Base-by-base conservation (phyloP, 2,113 vertebrate species). In the Microtus pennsylvanicus region DNA sequence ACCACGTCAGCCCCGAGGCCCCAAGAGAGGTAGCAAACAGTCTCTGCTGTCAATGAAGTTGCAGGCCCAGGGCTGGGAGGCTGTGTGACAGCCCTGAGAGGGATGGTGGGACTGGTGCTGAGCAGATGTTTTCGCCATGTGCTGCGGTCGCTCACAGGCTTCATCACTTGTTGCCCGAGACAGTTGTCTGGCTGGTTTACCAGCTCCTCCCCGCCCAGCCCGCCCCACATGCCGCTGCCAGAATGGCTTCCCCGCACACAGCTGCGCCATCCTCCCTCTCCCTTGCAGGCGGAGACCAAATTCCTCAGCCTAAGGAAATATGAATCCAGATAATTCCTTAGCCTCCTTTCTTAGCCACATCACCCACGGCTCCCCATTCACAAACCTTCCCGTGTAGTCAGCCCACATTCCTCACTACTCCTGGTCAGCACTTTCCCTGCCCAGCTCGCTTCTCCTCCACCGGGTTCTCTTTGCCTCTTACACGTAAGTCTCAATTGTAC, bases 111-210 rank as follows among this genome's bases (percentile, higher is more conserved):
- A 22, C 61, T 85, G 89, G 35, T 90, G 76, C 21, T 11, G 26
- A 94, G 72, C 97, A 97, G 94, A 97, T 94, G 95, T 63, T 90
- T 82, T 28, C 52, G 93, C 61, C 94, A 97, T 96, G 76, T 88
- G 90, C 88, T 17, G 28, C 45, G 42, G 72, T 61, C 89, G 69
- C 88, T 86, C 69, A 47, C 14, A 81, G 90, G 50, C 78, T 80
- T 77, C 14, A 4, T 45, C 65, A 7, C 92, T 95, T 75, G 93
- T 63, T 96, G 88, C 82, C 24, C 6, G 42, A 92, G 90, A 83
- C 2, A 9, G 91, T 58, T 0, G 12, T 87, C 92, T 86, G 86
- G n/a, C 85, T 94, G 86, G 52, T 69, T n/a, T 58, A 50, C n/a
- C 63, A 52, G 83, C 22, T 58, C 95, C 70, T 80, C 47, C 72